These are phyloP conservation scores for Amphipoea lucens DNA, from an alignment of 2,888 invertebrate genomes.

Conservation along the genomic window DNA sequence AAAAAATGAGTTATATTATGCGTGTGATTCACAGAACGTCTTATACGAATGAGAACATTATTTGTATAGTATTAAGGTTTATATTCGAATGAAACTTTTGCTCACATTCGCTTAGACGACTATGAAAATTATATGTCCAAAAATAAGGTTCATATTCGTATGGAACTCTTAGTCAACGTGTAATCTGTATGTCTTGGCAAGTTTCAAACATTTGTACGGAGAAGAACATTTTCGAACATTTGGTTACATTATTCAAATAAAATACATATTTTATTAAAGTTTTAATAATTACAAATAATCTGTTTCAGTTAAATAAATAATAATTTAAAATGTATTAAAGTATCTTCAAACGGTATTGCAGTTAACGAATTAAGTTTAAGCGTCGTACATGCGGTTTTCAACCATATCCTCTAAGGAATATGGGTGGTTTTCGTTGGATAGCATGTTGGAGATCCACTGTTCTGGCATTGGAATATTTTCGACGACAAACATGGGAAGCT, in stretches of 20 bases:
- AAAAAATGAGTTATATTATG: no score
- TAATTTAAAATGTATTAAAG: slow-evolving; percentile 29
- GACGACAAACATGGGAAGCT: slow-evolving; percentile 69
- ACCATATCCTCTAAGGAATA: slow-evolving; percentile 73
- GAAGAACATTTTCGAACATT: not conserved
- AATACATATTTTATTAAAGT: not conserved
- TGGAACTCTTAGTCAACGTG: not conserved
- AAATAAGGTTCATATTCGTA: not conserved
- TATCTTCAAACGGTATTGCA: slow-evolving; percentile 66
- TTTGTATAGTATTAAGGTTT: not conserved
- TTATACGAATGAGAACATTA: not conserved
- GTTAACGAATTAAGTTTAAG: slow-evolving; percentile 46
- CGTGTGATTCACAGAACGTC: not conserved
- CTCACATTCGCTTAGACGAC: not conserved
- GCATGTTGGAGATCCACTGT: slow-evolving; percentile 69
- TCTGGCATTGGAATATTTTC: slow-evolving; percentile 74
- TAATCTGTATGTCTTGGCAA: not conserved
- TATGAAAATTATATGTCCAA: accelerated
- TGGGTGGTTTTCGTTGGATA: slow-evolving; percentile 74
- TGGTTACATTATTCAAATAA: not conserved
- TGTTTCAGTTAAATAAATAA: slow-evolving; percentile 1
- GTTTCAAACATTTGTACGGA: not conserved
- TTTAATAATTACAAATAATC: not conserved
- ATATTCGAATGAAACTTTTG: not conserved
- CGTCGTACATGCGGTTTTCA: slow-evolving; percentile 70